Base-by-base conservation (phyloP, 2,113 vertebrate genomes). In the Otus sunia region DNA sequence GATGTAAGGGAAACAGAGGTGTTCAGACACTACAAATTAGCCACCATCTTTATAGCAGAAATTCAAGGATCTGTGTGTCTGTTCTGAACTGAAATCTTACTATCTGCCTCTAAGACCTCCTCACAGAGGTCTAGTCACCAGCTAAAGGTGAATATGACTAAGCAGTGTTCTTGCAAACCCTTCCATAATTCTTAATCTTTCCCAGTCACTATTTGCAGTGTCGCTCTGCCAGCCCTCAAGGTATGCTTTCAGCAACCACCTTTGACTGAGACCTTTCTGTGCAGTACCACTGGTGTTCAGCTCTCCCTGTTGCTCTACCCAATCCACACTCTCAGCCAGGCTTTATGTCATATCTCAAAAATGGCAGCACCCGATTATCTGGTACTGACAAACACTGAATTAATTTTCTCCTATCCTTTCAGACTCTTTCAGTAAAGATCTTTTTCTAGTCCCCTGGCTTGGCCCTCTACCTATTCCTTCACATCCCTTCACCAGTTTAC, bases 351-450 rank as follows among this genome's bases (percentile, higher is more conserved):
- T 37, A 36, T 15, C 37, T 37, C 17, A 34, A 27, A 78, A 87
- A 4, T 14, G 21, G 12, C 29, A 77, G 20, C 32, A 82, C 8
- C 3, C 0, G 0, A 34, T 26, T 52, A 55, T 77, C 53, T 56
- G 36, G 21, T 62, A 22, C 29, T 62, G 36, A 36, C 29, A 45
- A 66, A n/a, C 22, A 60, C 23, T 0, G 0, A 53, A 56, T 34
- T 16, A 63, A 66, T 45, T 22, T 4, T 56, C 25, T 56, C 18
- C 21, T 39, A 2, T 6, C 9, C 37, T 82, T 82, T 58, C 29
- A 72, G 23, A 52, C 18, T 81, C 36, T 32, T 72, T 16, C 39
- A 60, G 52, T 27, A 67, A 19, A 16, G 17, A 62, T 10, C 0
- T 19, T 50, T 67, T 77, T 26, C 25, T 50, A 16, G 4, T 6